These are phyloP conservation scores for Spondyliosoma cantharus DNA, from an alignment of 2,797 vertebrate species.

Conservation along the genomic window DNA sequence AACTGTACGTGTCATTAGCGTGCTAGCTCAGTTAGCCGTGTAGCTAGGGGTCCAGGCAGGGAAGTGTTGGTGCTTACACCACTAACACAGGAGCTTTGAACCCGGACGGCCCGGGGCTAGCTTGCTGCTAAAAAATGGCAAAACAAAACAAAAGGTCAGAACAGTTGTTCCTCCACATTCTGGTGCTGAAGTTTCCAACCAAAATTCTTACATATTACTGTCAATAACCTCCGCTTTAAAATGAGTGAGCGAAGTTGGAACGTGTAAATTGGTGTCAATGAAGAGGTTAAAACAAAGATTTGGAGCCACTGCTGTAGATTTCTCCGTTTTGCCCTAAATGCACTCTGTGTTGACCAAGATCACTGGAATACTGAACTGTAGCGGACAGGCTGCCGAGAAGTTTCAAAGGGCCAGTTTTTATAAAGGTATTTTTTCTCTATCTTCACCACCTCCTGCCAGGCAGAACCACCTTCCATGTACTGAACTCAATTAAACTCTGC, in stretches of 20 bases:
- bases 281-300: not conserved
- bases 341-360: not conserved
- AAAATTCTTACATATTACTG: not conserved
- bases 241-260: not conserved
- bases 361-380: conserved; percentile 29
- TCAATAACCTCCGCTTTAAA: not conserved
- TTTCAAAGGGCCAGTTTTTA: conserved; percentile 29
- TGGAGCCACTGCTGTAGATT: not conserved
- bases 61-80: too few species aligned
- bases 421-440: conserved; percentile 16
- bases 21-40: too few species aligned
- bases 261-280: not conserved
- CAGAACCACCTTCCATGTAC: conserved; percentile 38
- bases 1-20: too few species aligned
- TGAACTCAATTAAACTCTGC: conserved; percentile 76
- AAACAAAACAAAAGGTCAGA: too few species aligned
- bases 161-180: too few species aligned
- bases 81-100: too few species aligned
- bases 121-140: too few species aligned
- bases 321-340: not conserved
- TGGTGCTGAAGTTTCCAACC: too few species aligned
- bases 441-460: conserved; percentile 45
- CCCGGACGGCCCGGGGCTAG: too few species aligned
- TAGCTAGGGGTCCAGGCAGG: too few species aligned
- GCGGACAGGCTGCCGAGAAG: conserved; percentile 3